These are phyloP conservation scores for Nixonia krombeini DNA, from an alignment of 1,140 invertebrate genomes.

Conservation along the genomic window DNA sequence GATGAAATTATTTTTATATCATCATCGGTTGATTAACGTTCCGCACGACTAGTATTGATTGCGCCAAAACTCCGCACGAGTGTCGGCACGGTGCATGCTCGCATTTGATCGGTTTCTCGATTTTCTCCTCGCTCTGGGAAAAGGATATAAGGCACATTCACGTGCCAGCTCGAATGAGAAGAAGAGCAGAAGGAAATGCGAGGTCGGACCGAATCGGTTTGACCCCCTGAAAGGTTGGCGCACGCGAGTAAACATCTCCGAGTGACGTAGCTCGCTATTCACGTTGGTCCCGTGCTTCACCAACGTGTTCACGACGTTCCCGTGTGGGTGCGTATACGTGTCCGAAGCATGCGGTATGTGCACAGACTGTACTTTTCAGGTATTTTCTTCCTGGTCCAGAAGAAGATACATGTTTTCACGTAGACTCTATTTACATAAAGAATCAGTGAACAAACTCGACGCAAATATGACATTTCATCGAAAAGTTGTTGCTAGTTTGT, in stretches of 20 bases:
- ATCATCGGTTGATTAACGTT: not conserved
- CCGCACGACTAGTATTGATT: not conserved
- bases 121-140: conserved; percentile 50
- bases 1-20: not conserved
- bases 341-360: conserved; percentile 35
- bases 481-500: too few relatives aligned
- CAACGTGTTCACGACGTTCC: conserved; percentile 36
- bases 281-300: conserved; percentile 38
- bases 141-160: conserved; percentile 49
- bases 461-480: conserved; percentile 27
- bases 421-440: conserved; percentile 45
- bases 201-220: conserved; percentile 61
- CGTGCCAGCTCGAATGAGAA: conserved; percentile 45
- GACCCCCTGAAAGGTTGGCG: conserved; percentile 57
- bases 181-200: conserved; percentile 54
- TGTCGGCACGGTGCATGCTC: conserved; percentile 25
- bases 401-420: conserved; percentile 39
- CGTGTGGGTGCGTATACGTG: conserved; percentile 19
- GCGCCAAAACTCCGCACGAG: conserved; percentile 1
- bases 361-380: conserved; percentile 34
- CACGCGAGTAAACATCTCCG: conserved; percentile 60
- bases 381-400: conserved; percentile 38
- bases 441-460: conserved; percentile 22
- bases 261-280: conserved; percentile 49
- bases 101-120: conserved; percentile 47